Percentiles rank a stretch among this genome's conserved stretches.
Evolutionary conservation across 2,113 vertebrate genomes (phyloP).

Genomic region (Eidolon helvum): DNA sequence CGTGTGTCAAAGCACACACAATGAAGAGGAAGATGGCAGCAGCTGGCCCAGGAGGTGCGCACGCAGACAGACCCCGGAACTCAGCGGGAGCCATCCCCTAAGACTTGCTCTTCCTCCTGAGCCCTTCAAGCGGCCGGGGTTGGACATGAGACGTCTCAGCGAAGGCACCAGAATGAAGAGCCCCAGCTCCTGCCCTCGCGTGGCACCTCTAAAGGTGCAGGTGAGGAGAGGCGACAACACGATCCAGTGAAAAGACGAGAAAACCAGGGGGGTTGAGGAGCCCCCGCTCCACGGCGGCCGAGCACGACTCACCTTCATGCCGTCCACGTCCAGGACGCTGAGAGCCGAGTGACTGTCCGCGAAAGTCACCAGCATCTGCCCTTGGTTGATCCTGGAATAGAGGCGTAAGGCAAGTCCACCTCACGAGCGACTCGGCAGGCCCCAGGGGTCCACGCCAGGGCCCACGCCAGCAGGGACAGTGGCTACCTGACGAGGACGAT

Average conservation of each 20-base stretch:
- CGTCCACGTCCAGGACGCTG: conserved; percentile 85
- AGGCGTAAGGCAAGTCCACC: neutral
- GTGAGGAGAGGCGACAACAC: neutral
- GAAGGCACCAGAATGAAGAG: neutral
- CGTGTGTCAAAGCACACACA: neutral
- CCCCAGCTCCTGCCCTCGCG: neutral
- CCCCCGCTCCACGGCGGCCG: accelerated
- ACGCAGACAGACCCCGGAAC: neutral
- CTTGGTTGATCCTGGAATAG: conserved; percentile 84
- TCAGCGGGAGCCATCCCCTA: accelerated
- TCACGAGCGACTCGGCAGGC: accelerated
- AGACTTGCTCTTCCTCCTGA: no score
- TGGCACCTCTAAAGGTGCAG: accelerated
- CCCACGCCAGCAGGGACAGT: accelerated
- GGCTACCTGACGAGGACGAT: conserved; percentile 86
- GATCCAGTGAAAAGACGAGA: accelerated
- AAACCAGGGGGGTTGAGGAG: neutral
- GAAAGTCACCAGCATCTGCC: conserved; percentile 89
- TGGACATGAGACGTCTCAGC: accelerated
- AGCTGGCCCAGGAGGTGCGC: accelerated
- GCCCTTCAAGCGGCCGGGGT: neutral
- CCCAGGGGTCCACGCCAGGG: accelerated
- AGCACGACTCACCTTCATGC: conserved; percentile 81
- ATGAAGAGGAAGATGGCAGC: neutral
- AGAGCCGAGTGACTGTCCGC: conserved; percentile 87